Conservation (phyloP, 2,888 invertebrate genomes). For the Agrochola macilenta region DNA sequence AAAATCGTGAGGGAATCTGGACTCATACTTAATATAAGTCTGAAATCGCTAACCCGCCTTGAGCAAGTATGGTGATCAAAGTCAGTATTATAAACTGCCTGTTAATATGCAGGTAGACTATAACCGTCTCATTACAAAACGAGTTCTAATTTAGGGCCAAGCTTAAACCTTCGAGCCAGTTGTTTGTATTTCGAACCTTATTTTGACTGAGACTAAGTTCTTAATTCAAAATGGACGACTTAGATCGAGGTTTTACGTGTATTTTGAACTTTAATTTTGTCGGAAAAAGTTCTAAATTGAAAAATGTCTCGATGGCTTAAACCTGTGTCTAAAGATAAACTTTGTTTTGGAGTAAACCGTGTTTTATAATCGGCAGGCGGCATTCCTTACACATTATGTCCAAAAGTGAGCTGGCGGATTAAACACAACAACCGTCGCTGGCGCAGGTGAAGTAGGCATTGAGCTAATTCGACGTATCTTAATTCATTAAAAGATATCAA, state of each 20-base stretch:
- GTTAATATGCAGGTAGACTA: too few relatives aligned
- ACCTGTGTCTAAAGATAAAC: too few relatives aligned
- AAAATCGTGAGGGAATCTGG: too few relatives aligned
- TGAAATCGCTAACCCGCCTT: neutral
- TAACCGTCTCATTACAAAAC: neutral
- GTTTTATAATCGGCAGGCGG: neutral
- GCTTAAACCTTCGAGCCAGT: neutral
- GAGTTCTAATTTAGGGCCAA: neutral
- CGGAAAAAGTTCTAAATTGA: too few relatives aligned
- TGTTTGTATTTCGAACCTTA: neutral
- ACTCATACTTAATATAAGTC: neutral
- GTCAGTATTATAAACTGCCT: too few relatives aligned
- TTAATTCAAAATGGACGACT: neutral
- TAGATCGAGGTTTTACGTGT: neutral
- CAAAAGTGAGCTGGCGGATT: neutral
- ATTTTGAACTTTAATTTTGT: neutral
- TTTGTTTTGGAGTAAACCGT: neutral
- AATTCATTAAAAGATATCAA: neutral
- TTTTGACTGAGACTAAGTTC: neutral
- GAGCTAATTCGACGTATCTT: neutral
- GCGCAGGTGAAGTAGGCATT: neutral
- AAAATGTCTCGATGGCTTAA: too few relatives aligned
- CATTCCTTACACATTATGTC: neutral
- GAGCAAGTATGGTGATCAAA: neutral
- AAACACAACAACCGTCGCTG: neutral